These are phyloP conservation scores for Cantharis nigra DNA, from an alignment of 2,888 invertebrate genomes.

Conservation along the genomic window DNA sequence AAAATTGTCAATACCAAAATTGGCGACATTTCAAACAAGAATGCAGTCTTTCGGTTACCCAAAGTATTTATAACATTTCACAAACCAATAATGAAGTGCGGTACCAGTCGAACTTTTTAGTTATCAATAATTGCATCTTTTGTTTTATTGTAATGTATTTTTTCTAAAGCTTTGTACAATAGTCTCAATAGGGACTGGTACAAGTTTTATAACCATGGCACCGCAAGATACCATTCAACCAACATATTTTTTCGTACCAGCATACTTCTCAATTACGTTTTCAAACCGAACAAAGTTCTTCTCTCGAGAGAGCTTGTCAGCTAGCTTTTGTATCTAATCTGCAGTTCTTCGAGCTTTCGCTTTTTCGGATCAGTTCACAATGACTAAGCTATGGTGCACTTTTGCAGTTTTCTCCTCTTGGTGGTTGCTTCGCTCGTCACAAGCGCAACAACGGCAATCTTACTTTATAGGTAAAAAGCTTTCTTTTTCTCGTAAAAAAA, in stretches of 20 bases:
- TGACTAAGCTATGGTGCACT: background rate
- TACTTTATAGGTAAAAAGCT: background rate
- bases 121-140: background rate
- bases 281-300: no score
- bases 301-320: no score
- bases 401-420: background rate
- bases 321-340: no score
- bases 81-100: no score
- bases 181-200: no score
- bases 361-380: background rate
- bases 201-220: background rate
- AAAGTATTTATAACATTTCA: background rate
- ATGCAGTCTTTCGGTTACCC: background rate
- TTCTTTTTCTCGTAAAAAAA: background rate
- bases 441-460: background rate
- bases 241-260: background rate
- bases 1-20: background rate
- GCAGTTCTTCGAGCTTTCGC: no score
- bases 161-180: background rate
- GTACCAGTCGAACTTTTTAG: background rate
- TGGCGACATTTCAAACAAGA: background rate
- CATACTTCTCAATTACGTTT: background rate
- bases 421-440: background rate
- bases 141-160: background rate
- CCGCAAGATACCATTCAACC: background rate